Evolutionary conservation across 2,113 vertebrate genomes (phyloP).

Genomic region (Alethe castanea): DNA sequence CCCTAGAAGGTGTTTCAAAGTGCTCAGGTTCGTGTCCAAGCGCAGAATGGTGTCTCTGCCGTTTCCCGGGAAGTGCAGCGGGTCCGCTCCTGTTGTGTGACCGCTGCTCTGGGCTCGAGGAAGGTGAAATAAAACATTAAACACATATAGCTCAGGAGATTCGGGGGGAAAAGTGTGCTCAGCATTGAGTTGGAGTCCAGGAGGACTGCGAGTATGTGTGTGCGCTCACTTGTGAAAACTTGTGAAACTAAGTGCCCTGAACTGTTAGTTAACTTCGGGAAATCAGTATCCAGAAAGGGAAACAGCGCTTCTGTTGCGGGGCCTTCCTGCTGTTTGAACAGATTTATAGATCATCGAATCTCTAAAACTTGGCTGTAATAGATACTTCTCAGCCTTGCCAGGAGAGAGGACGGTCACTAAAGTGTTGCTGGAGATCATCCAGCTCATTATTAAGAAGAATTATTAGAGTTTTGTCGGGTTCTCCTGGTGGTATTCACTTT

Average conservation of each 20-base stretch:
- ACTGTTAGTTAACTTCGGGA: neutral
- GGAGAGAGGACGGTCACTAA: neutral
- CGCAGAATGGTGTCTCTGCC: neutral
- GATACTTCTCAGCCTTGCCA: neutral
- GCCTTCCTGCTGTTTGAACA: neutral
- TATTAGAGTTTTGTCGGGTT: conserved; percentile 22
- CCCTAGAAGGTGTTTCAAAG: neutral
- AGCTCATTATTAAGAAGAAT: conserved; percentile 23
- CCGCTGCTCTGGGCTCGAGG: neutral
- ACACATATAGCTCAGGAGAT: fast-evolving
- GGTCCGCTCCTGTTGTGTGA: neutral
- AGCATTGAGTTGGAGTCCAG: neutral
- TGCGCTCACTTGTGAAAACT: neutral
- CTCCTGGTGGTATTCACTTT: neutral
- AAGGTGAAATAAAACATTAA: neutral
- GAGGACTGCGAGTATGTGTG: neutral
- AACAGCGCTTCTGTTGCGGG: neutral
- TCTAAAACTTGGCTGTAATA: neutral
- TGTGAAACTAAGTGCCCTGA: neutral
- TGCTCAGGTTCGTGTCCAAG: neutral
- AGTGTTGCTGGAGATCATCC: neutral
- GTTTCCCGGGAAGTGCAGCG: fast-evolving
- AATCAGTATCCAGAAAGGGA: neutral
- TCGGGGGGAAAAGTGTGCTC: fast-evolving
- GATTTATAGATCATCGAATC: neutral